These are phyloP conservation scores for Scaptomyza caliginosa DNA, from an alignment of 2,888 invertebrate genomes.

Conservation along the genomic window DNA sequence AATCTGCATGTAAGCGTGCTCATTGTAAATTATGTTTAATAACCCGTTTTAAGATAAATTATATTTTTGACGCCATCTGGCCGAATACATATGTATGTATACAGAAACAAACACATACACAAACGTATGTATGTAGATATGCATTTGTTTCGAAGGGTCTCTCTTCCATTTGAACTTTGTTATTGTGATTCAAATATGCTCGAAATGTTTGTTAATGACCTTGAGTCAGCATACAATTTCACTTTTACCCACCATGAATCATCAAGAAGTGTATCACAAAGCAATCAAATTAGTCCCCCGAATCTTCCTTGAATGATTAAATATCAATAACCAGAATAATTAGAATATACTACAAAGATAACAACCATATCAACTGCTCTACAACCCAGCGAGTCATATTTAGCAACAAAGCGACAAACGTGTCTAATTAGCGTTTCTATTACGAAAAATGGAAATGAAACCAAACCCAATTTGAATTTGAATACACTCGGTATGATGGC, in stretches of 20 bases:
- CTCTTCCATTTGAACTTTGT: no score
- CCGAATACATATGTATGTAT: neutral
- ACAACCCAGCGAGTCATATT: constrained; percentile 33
- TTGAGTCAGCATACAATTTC: neutral
- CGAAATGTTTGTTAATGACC: no score
- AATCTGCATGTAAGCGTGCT: neutral
- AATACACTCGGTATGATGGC: constrained; percentile 29
- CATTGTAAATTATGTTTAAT: neutral
- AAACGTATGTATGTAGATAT: no score
- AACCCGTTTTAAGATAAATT: neutral
- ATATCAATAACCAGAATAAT: constrained; percentile 16
- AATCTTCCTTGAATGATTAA: neutral
- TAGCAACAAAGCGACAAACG: constrained; percentile 45
- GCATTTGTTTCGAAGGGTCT: neutral
- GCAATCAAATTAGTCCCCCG: neutral
- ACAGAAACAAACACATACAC: neutral
- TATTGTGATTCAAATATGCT: neutral
- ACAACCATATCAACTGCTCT: constrained; percentile 11
- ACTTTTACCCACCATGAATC: neutral
- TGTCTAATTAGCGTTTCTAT: constrained; percentile 59
- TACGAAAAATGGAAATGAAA: constrained; percentile 51
- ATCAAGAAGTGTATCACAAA: neutral
- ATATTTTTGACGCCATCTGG: neutral
- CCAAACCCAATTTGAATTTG: constrained; percentile 54
- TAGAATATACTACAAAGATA: constrained; percentile 16